Conservation (phyloP, 2,888 invertebrate species). For the Sussaba pulchella region DNA sequence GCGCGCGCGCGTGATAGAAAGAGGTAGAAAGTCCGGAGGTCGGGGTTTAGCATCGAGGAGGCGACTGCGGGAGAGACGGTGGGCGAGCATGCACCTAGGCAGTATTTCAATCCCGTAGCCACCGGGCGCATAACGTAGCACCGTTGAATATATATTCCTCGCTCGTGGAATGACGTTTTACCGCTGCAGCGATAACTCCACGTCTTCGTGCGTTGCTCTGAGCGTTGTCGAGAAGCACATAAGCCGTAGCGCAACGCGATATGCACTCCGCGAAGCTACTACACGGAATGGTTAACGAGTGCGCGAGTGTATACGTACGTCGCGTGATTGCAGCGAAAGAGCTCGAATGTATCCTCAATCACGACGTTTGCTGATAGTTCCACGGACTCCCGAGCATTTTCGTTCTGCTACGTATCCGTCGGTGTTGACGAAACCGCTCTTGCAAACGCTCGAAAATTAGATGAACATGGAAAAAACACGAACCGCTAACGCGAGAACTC, state of each 20-base stretch:
- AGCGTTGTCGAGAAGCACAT: constrained; percentile 38
- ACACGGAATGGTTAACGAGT: constrained; percentile 1
- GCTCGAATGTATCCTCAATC: constrained; percentile 58
- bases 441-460: neutral
- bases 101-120: constrained; percentile 68
- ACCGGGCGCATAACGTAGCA: constrained; percentile 38
- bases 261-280: constrained; percentile 17
- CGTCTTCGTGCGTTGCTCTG: constrained; percentile 60
- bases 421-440: neutral
- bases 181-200: constrained; percentile 69
- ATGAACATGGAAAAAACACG: constrained; percentile 7
- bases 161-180: constrained; percentile 69
- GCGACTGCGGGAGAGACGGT: constrained; percentile 67
- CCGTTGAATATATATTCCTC: constrained; percentile 67
- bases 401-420: neutral
- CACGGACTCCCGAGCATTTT: constrained; percentile 14
- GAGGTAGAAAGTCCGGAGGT: constrained; percentile 50
- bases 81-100: constrained; percentile 68
- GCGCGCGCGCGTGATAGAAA: no score
- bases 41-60: constrained; percentile 57
- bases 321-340: constrained; percentile 59
- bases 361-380: constrained; percentile 10
- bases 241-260: constrained; percentile 37
- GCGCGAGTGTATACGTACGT: constrained; percentile 32
- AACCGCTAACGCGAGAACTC: neutral